Evolutionary conservation across 2,113 vertebrate species (phyloP), one percentile per base, ranked within the genome.

Genomic region (Catharus fuscescens): DNA sequence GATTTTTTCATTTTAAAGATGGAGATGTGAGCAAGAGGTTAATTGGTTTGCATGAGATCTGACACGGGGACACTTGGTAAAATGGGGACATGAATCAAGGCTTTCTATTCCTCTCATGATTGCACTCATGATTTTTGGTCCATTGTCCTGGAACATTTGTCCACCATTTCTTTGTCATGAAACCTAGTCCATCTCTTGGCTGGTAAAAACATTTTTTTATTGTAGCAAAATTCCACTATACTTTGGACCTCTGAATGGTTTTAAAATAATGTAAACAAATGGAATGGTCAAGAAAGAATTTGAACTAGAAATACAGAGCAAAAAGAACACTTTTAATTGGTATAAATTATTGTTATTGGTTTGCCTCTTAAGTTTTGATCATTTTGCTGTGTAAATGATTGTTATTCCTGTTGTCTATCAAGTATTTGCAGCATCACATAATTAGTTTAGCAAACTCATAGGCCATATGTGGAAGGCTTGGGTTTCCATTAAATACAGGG

Each of bases 41-140:
- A 95, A 94, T 90, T 97, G 88, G 76, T 89, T 95, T 86, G 79
- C 79, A 47, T 82, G 44, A 80, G 79, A 71, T 86, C 87, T 94
- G 76, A 77, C 79, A 95, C 0, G 0, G 53, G 34, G 48, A 71
- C 2, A 5, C 3, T 8, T 80, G 60, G 25, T 78, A 57, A 90
- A 97, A 91, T 53, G 28, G 67, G 52, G 54, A 88, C 74, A 88
- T 86, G 67, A 90, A 92, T 90, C 71, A 92, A 86, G 28, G 31
- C 44, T 86, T 83, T 90, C 71, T 70, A 14, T 59, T 93, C 36
- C 36, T 84, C 52, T 86, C 72, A 25, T 66, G 73, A 91, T 60
- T 81, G 44, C 52, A 48, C 34, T 92, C 89, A 87, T 61, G 64
- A 74, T 90, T 88, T 91, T 88, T 45, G 64, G 52, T 65, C 79